Base-by-base conservation (phyloP, 1,140 invertebrate genomes). In the Saccostrea cuccullata region DNA sequence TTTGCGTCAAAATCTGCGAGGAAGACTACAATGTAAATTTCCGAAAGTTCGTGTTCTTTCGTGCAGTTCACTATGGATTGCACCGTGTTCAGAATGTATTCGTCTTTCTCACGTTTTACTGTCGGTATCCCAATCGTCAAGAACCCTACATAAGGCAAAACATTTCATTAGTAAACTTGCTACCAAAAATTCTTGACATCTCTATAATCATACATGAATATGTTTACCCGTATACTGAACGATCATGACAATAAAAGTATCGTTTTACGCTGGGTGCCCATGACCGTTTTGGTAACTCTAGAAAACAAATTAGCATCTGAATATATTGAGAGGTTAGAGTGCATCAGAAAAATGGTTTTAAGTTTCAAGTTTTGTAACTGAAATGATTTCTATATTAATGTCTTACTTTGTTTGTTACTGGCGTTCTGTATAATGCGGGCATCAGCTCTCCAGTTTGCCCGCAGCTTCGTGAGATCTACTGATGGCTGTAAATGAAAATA, bases 41-140 rank as follows among this genome's bases (percentile, higher is more conserved):
- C 89, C 15, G 85, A 20, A 40, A 88, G 85, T 55, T 92, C 87
- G 13, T 86, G 17, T n/a, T 47, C 83, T 20, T 84, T 87, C 36
- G 91, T 91, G 64, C 86, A 88, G 30, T 89, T 82, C 13, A 91
- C 77, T 11, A 93, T 86, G 30, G 90, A 90, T 15, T 89, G 77
- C 9, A 93, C 40, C 5, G 92, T 93, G 17, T 89, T 70, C 23
- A 91, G 30, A n/a, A 92, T 36, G 67, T 93, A 93, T 17, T 23
- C 86, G 3, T 67, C 64, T 17, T 88, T 89, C 9, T 88, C 88
- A 47, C 92, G 87, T 55, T 89, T 87, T 23, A 92, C 90, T 20
- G 92, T 92, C 23, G 92, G 92, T 64, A 93, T 92, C 12, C 92
- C 92, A 36, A 93, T 91, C 0, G 92, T 92, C 15, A 93, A 84